Percentiles rank a stretch among this genome's conserved stretches.
These are phyloP conservation scores for Leptinotarsa peninsularis DNA, from an alignment of 2,888 invertebrate species.

Conservation along the genomic window DNA sequence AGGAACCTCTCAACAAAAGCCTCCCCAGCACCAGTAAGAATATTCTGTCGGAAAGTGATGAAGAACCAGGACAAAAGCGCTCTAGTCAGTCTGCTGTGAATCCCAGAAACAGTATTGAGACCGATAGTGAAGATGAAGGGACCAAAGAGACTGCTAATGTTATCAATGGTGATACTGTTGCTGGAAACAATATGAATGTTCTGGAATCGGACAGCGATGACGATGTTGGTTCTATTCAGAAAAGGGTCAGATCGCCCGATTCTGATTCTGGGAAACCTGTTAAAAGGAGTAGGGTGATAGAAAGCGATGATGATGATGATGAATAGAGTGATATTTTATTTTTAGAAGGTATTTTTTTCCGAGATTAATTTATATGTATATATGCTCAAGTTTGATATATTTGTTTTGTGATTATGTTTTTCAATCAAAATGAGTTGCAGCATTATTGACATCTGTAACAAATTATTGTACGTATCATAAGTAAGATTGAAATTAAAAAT, in stretches of 20 bases:
- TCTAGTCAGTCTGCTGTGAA: background rate
- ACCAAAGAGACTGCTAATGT: conserved; percentile 2
- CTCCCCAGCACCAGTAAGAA: background rate
- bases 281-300: conserved; percentile 54
- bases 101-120: conserved; percentile 1
- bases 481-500: too few relatives aligned
- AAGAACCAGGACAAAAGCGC: conserved; percentile 15
- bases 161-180: background rate
- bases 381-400: background rate
- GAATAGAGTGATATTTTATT: background rate
- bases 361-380: background rate
- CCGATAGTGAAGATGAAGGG: conserved; percentile 10
- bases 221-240: conserved; percentile 32
- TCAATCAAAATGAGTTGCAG: background rate
- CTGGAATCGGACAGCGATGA: conserved; percentile 8
- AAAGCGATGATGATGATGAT: conserved; percentile 57
- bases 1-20: background rate
- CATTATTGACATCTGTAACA: too few relatives aligned
- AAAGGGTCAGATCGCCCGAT: conserved; percentile 52
- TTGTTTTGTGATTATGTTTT: background rate
- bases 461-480: too few relatives aligned
- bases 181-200: conserved; percentile 1
- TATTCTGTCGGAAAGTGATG: conserved; percentile 60
- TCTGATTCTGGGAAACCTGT: conserved; percentile 46
- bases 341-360: background rate